phyloP scores from a whole-genome alignment of 2,888 invertebrate genomes.

The Dorcus hopei region DNA sequence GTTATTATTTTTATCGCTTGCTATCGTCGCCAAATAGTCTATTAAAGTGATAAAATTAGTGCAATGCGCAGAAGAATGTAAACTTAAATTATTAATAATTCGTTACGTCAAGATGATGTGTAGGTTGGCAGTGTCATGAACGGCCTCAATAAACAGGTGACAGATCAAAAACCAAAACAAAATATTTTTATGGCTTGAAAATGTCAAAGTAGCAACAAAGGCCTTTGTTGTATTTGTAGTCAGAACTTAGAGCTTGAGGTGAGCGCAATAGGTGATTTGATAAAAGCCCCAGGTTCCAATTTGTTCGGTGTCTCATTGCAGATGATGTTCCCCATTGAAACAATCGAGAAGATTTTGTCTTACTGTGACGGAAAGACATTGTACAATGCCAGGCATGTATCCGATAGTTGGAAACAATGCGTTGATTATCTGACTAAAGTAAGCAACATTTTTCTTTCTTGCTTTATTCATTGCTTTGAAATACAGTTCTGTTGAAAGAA shows the following conservation, averaged over 20 bases:
- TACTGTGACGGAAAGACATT: constrained; percentile 45
- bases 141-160: no score
- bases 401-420: constrained; percentile 33
- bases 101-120: no score
- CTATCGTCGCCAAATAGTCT: no score
- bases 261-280: background rate
- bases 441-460: background rate
- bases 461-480: background rate
- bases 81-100: no score
- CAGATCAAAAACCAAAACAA: no score
- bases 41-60: no score
- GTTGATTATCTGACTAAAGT: constrained; percentile 43
- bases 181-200: background rate
- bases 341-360: constrained; percentile 42
- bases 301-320: background rate
- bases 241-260: background rate
- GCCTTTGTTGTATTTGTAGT: background rate
- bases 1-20: background rate
- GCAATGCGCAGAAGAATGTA: no score
- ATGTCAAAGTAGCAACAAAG: background rate
- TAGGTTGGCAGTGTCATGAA: no score
- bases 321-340: constrained; percentile 40
- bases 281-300: background rate
- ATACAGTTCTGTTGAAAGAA: constrained; percentile 28
- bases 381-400: constrained; percentile 36